Base-by-base conservation (phyloP, 2,888 invertebrate genomes). In the Isotomurus palustris region DNA sequence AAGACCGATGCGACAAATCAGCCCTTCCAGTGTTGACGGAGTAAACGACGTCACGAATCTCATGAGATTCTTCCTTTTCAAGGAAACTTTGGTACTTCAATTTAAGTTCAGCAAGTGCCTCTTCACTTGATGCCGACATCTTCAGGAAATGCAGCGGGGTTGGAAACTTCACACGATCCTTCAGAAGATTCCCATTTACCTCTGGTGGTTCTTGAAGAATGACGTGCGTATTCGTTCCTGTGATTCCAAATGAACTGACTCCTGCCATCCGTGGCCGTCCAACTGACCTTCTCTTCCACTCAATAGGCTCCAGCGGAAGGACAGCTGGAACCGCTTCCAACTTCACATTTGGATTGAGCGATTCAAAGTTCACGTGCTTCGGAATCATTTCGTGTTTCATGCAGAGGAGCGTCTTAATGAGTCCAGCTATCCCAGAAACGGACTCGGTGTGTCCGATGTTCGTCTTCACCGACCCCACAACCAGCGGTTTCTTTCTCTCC, bases 401-500 rank as follows among this genome's bases (percentile, higher is more conserved):
- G 36, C 36, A 35, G 14, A 50, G 38, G 8, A 50, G 21, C 19
- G 25, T 17, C 22, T 43, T 53, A 2, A 40, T 12, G n/a, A 53
- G 32, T 10, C 53, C 53, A 8, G 55, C 55, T 5, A 55, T 32
- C 2, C 55, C 55, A 1, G 47, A 36, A 3, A 40, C 48, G 2
- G 48, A 41, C n/a, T 55, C 55, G 1, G 53, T 53, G 25, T 53
- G 51, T 51, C 51, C 51, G 14, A 38, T 51, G 40, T 51, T 51
- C 21, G 49, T 50, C 27, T 50, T 50, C 3, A 50, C 50, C 2
- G 50, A 50, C 12, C 50, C 50, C 19, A 48, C 40, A 29, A 22
- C 38, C 27, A 50, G 25, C n/a, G 24, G 10, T 12, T 36, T 21
- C 21, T 4, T 25, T 17, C 50, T 14, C 19, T 40, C 50, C 8